Conservation (phyloP, 2,113 vertebrate species). For the Phylloscopus trochilus region DNA sequence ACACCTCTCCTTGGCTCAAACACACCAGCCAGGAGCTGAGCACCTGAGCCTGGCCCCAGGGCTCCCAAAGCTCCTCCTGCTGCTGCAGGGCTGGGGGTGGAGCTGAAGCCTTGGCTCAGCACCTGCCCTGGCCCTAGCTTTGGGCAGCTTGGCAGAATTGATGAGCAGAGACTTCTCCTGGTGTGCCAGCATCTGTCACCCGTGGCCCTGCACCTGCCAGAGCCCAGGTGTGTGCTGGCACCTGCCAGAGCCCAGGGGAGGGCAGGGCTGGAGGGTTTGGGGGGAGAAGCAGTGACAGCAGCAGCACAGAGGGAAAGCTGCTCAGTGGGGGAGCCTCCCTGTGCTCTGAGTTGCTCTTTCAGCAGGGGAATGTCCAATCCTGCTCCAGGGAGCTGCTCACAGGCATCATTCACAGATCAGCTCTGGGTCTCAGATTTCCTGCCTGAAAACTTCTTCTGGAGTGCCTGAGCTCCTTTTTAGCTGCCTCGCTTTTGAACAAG, state of each 20-base stretch:
- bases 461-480: not conserved
- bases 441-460: not conserved
- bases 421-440: not conserved
- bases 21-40: not conserved
- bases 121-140: not conserved
- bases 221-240: not conserved
- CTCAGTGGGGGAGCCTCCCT: conserved; percentile 7
- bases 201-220: not conserved
- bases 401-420: not conserved
- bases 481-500: not conserved
- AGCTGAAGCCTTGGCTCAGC: not conserved
- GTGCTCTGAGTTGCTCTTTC: not conserved
- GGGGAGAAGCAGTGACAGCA: conserved; percentile 51
- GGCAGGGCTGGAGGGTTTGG: conserved; percentile 5
- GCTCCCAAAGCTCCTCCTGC: not conserved
- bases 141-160: not conserved
- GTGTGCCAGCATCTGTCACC: not conserved
- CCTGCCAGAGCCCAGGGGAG: conserved; percentile 48
- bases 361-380: not conserved
- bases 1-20: not conserved
- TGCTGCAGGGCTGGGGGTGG: not conserved
- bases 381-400: not conserved
- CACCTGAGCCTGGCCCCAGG: rapidly evolving
- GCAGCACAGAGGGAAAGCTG: conserved; percentile 56
- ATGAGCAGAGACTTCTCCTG: not conserved